Conservation (phyloP, 2,888 invertebrate genomes). For the Lasius fuliginosus region DNA sequence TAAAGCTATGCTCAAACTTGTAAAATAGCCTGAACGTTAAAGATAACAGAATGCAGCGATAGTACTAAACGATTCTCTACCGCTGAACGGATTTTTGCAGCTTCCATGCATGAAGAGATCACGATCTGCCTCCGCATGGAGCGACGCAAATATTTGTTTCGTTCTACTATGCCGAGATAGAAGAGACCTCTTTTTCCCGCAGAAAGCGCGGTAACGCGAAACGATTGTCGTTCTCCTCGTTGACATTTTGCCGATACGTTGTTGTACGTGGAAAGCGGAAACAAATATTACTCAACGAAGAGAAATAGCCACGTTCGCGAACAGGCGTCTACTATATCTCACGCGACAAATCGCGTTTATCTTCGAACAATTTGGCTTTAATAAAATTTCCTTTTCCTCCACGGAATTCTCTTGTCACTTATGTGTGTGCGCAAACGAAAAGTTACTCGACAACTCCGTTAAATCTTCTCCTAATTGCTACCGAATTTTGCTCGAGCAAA, state of each 20-base stretch:
- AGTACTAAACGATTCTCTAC: not conserved
- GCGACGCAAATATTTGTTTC: constrained; percentile 37
- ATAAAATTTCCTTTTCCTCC: not conserved
- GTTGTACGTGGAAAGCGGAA: constrained; percentile 13
- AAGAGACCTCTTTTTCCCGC: not conserved
- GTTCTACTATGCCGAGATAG: constrained; percentile 5
- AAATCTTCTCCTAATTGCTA: constrained; percentile 8
- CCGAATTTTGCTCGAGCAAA: not conserved
- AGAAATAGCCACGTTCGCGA: constrained; percentile 23
- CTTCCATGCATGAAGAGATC: not conserved
- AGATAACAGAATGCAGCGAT: not conserved
- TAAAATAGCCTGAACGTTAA: not conserved
- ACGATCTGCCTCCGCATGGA: not conserved
- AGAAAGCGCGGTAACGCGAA: not conserved
- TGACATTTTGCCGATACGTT: constrained; percentile 19
- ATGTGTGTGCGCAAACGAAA: not conserved
- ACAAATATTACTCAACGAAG: constrained; percentile 12
- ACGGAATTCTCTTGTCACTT: not conserved
- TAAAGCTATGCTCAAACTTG: not conserved
- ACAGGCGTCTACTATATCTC: not conserved
- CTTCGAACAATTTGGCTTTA: not conserved
- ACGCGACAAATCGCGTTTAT: constrained; percentile 7
- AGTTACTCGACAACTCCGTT: not conserved
- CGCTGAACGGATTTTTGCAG: constrained; percentile 12
- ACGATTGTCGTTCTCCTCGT: constrained; percentile 3